Percentiles rank a stretch among this genome's conserved stretches.
Evolutionary conservation across 1,140 invertebrate genomes (phyloP).

Genomic region (Arion vulgaris): DNA sequence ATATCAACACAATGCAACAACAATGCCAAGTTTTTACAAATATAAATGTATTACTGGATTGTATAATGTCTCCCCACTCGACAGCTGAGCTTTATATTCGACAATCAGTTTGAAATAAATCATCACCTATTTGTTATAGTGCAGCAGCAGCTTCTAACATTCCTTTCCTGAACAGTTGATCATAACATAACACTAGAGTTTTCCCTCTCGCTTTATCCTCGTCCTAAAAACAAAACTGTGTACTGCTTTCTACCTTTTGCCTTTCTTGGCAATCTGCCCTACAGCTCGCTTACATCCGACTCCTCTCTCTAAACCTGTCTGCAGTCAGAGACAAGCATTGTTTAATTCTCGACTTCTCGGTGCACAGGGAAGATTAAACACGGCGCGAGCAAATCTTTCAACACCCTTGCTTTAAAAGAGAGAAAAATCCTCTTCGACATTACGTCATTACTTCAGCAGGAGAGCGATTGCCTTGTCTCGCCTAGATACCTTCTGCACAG

Average conservation of each 20-base stretch:
- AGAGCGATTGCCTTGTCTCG: background rate
- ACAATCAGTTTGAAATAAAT: too few relatives aligned
- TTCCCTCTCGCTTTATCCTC: background rate
- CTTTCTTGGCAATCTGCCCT: constrained; percentile 1
- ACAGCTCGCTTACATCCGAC: background rate
- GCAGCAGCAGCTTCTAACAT: too few relatives aligned
- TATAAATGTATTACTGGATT: too few relatives aligned
- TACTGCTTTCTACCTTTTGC: background rate
- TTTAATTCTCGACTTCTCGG: background rate
- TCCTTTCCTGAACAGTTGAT: too few relatives aligned
- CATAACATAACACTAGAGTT: too few relatives aligned
- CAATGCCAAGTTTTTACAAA: too few relatives aligned
- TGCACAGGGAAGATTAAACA: background rate
- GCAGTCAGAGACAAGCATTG: background rate
- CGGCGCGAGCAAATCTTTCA: background rate
- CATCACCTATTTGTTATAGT: too few relatives aligned
- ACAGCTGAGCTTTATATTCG: too few relatives aligned
- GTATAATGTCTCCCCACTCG: too few relatives aligned
- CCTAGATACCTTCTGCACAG: background rate
- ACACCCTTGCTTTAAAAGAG: background rate
- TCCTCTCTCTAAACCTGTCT: background rate
- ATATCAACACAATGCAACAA: too few relatives aligned
- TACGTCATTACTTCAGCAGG: background rate
- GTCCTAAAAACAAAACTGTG: background rate
- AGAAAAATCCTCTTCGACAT: background rate